phyloP scores from a whole-genome alignment of 1,140 invertebrate genomes.

The Solenopsis fugax region DNA sequence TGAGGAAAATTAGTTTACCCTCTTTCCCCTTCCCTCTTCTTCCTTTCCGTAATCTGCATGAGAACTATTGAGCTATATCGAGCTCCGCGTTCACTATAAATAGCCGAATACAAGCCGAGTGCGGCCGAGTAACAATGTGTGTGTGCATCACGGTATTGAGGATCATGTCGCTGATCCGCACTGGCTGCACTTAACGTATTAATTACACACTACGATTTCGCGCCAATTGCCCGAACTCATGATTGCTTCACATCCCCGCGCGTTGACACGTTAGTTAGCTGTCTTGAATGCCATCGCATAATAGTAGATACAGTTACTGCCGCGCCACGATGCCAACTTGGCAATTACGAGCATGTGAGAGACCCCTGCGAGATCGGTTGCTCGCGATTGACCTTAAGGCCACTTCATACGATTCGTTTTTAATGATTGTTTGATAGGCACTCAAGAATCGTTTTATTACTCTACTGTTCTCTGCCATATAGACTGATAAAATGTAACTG shows the following conservation, averaged over 20 bases:
- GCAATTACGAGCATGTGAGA: slow-evolving; percentile 15
- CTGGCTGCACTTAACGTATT: slow-evolving; percentile 38
- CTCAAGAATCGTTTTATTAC: background rate
- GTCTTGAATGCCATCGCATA: slow-evolving; percentile 24
- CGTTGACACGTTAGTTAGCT: slow-evolving; percentile 50
- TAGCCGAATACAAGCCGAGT: slow-evolving; percentile 28
- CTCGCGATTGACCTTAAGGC: background rate
- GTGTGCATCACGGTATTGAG: background rate
- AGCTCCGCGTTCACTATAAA: slow-evolving; percentile 38
- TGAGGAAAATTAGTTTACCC: background rate
- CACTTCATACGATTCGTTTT: background rate
- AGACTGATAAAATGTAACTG: background rate
- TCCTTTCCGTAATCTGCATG: background rate
- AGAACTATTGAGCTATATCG: slow-evolving; percentile 16
- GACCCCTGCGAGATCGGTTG: slow-evolving; percentile 14
- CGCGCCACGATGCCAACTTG: slow-evolving; percentile 20
- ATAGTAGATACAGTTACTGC: slow-evolving; percentile 31
- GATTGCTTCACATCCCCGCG: slow-evolving; percentile 42
- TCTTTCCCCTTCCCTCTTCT: background rate
- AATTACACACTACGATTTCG: slow-evolving; percentile 52
- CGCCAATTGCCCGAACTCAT: slow-evolving; percentile 56
- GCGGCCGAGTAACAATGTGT: background rate
- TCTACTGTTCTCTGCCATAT: background rate
- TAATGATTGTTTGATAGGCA: background rate
- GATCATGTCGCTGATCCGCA: slow-evolving; percentile 29